Base-by-base conservation (phyloP, 2,888 invertebrate species). In the Bursaphelenchus okinawaensis region DNA sequence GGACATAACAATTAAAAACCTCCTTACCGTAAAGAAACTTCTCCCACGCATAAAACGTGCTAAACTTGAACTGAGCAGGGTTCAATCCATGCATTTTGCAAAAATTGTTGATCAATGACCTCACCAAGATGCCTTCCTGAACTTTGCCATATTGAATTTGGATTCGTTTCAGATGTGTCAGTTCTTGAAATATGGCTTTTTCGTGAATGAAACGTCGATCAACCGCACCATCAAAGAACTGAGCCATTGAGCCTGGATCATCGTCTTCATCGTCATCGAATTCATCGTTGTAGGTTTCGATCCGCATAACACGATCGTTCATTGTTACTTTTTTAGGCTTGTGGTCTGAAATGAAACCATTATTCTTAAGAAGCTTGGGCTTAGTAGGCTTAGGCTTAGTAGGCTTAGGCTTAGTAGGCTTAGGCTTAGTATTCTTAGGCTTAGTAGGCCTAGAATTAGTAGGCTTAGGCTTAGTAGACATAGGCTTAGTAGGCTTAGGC, bases 111-210 rank as follows among this genome's bases (percentile, higher is more conserved):
- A 82, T 74, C 22, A 81, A 65, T 6, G 79, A 79, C 7, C 76
- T 74, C n/a, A 81, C 81, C 4, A 81, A 72, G 0, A 80, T 64
- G 28, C 71, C 69, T 63, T 81, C 81, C 67, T 81, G 79, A 3
- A 80, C 79, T 65, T 76, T 79, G 63, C 91, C 91, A 29, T 91
- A 90, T 77, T 93, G 88, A 77, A 93, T 93, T 85, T 94, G 93
- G 72, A 92, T 87, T 60, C 92, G 87, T 84, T 94, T 94, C 61
- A 94, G 84, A 82, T 94, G 93, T 79, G 93, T 87, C 65, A 94
- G 86, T 83, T 93, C 92, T 82, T 93, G 92, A 84, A 94, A 80
- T 16, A 80, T 80, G 19, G 75, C 74, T 51, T 76, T 73, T 55
- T 80, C 80, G 65, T 80, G 79, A n/a, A 80, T 66, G 55, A 72